Evolutionary conservation across 2,888 invertebrate genomes (phyloP), one percentile per base, ranked within the genome.

Genomic region (Chrysodeixis includens): DNA sequence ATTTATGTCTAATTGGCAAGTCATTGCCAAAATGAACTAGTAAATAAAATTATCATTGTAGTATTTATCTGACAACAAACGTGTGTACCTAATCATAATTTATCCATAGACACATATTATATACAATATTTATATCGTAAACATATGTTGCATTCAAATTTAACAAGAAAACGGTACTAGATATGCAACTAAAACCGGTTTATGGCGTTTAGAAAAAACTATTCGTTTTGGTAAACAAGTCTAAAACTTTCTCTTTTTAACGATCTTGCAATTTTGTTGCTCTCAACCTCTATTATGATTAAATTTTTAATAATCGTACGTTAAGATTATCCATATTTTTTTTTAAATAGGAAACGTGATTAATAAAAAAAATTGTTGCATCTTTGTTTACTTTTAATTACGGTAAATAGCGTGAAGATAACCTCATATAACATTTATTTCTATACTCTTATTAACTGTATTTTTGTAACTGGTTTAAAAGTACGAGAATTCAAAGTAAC

Each of bases 241-340:
- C 56, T 35, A 1, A 0, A 26, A 60, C 66, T 76, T 74, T 76
- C 71, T 52, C 40, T 71, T 74, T 62, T 10, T 60, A 54, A 59
- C 9, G 58, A 49, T 53, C 12, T 62, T 58, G 9, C 12, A 26
- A 40, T 58, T 54, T 59, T 0, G 49, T 54, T 71, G 32, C 46
- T 58, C 16, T 30, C 7, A n/a, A 49, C 22, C 14, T 16, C 26
- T 54, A 22, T 46, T 14, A 30, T 40, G n/a, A n/a, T 66, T 32
- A 26, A 49, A 52, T 6, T 22, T 5, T 10, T 4, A n/a, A 14
- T 22, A 12, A 14, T 12, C 4, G 10, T 10, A 4, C 14, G 12
- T 14, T 35, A 14, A 12, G 2, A 35, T 35, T 4, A 2, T 12
- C 14, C 35, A 35, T 9, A 32, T 8, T 35, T 5, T 35, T 14